These are phyloP conservation scores for Myiotriccus ornatus DNA, from an alignment of 2,797 vertebrate genomes.

Conservation along the genomic window DNA sequence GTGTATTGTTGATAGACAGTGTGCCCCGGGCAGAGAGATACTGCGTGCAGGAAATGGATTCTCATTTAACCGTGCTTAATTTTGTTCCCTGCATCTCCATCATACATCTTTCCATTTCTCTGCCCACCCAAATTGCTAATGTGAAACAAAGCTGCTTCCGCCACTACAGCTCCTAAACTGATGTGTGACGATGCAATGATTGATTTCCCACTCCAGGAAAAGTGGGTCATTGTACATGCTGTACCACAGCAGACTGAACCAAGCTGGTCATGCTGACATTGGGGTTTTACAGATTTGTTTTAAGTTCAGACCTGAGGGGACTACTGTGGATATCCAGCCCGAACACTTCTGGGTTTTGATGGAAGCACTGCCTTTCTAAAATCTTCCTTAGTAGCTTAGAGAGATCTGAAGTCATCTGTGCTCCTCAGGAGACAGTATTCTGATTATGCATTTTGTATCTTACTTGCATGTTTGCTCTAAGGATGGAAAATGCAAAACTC, in stretches of 20 bases:
- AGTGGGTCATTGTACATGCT: constrained; percentile 43
- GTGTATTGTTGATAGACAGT: constrained; percentile 61
- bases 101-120: constrained; percentile 61
- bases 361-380: neutral
- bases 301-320: constrained; percentile 16
- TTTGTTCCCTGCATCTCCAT: constrained; percentile 56
- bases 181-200: constrained; percentile 65
- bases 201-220: constrained; percentile 61
- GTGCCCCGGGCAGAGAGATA: constrained; percentile 46
- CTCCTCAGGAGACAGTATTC: neutral
- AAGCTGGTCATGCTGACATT: neutral
- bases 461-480: neutral
- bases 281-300: constrained; percentile 20
- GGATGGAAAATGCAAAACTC: neutral
- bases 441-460: neutral
- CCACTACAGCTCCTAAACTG: constrained; percentile 47
- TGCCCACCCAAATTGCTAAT: constrained; percentile 69
- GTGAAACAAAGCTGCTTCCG: constrained; percentile 67
- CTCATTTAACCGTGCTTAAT: constrained; percentile 69
- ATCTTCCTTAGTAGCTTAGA: neutral
- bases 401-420: neutral
- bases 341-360: neutral
- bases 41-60: constrained; percentile 66
- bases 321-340: neutral
- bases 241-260: constrained; percentile 21